Conservation (phyloP, 2,888 invertebrate species). For the Hirudinaria manillensis region DNA sequence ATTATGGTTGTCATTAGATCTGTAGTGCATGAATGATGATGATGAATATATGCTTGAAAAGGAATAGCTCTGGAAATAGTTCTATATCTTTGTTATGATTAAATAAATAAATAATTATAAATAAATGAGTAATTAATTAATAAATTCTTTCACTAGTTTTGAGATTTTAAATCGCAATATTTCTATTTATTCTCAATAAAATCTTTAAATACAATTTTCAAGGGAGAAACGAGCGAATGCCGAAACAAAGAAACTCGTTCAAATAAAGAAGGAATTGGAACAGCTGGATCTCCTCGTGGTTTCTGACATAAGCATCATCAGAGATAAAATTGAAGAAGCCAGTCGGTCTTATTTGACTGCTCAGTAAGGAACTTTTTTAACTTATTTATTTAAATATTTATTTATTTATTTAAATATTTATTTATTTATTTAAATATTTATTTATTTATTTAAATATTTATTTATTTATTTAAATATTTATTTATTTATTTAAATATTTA, state of each 20-base stretch:
- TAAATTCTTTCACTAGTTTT: too few species aligned
- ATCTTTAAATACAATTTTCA: background rate
- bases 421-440: constrained; percentile 8
- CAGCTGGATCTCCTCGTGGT: constrained; percentile 61
- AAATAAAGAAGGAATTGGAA: constrained; percentile 56
- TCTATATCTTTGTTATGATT: too few species aligned
- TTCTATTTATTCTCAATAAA: background rate
- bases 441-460: background rate
- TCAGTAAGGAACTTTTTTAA: constrained; percentile 61
- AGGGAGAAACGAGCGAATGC: constrained; percentile 71
- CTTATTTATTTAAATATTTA: background rate
- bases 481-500: background rate
- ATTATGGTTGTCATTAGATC: too few species aligned
- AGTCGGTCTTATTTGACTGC: constrained; percentile 63
- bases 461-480: background rate
- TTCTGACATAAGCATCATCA: constrained; percentile 68
- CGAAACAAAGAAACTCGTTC: constrained; percentile 58
- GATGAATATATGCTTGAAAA: too few species aligned
- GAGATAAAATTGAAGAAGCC: constrained; percentile 59
- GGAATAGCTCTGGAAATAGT: too few species aligned
- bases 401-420: background rate
- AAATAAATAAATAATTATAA: too few species aligned
- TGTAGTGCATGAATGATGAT: too few species aligned
- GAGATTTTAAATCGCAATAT: too few species aligned
- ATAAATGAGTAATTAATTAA: too few species aligned